Evolutionary conservation across 2,113 vertebrate genomes (phyloP), one percentile per base, ranked within the genome.

Genomic region (Psammodynastes pulverulentus): DNA sequence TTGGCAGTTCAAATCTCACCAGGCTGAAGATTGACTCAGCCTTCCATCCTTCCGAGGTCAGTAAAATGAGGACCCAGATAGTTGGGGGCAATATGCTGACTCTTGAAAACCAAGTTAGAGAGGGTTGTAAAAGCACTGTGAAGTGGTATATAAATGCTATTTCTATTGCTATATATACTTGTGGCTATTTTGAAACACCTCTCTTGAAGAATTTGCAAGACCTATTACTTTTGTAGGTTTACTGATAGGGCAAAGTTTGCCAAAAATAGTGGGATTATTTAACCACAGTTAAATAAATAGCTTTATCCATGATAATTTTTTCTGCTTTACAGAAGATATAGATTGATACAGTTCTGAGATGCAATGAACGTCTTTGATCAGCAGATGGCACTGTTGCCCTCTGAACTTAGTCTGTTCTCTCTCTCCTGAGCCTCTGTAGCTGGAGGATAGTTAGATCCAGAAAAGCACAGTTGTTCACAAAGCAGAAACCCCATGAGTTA

Each of bases 361-460:
- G 67, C 26, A 49, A 49, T 48, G 34, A 26, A 34, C 23, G 2
- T 0, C 13, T 9, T 39, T 26, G 0, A 0, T 52, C 88, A 0
- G 89, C 54, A 93, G 95, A 67, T 89, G 93, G 92, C 89, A 90
- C 3, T 10, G 89, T 43, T 54, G 1, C 21, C 91, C 46, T 17
- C 1, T 1, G 4, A 12, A 26, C 79, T 34, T 21, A 23, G 34
- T 23, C 5, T 10, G 1, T 6, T 39, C n/a, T 4, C 24, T n/a
- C 48, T 45, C 5, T 21, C 2, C 0, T 9, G 45, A 43, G 45
- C 45, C 12, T 46, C 5, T 13, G 24, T 17, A 62, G 5, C 21
- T 85, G 17, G 10, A 43, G 34, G 53, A 1, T 10, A 24, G 39
- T 89, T 84, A 56, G 90, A 43, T 34, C 26, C 9, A 0, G 48